Evolutionary conservation across 2,113 vertebrate genomes (phyloP), one percentile per base, ranked within the genome.

Genomic region (Rutilus rutilus): DNA sequence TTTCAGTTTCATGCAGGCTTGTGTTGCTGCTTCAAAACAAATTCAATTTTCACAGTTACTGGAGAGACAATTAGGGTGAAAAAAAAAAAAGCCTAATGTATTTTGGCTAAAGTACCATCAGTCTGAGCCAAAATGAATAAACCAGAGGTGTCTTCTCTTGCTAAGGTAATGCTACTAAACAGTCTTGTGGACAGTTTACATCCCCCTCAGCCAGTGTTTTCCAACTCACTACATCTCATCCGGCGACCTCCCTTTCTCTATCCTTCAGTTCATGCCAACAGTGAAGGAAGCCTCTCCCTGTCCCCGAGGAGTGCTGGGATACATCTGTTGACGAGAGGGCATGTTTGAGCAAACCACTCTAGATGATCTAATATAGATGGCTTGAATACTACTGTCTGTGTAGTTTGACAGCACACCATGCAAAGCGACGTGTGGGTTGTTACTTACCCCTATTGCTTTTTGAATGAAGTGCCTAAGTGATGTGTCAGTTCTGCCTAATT

Each of bases 161-260:
- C 36, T 47, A 52, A 54, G 3, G 25, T 62, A 85, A 64, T 50
- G 62, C 25, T 67, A 47, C 21, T 14, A 50, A 82, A 23, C 9
- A 52, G 11, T 60, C 25, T 52, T 11, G 39, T 82, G 84, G 60
- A 60, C 52, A 45, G 21, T 84, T 67, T 9, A 76, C 69, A 12
- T 27, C 59, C 21, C 45, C 23, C 25, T 33, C 57, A 57, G 14
- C 27, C 25, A 47, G 12, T 71, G 64, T 88, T 84, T 86, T 84
- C 54, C 76, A 80, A 30, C 71, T 50, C 81, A 64, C 17, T 79
- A 82, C 33, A 50, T 74, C 79, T 74, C 36, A 74, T 64, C 64
- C 36, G 71, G 21, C 60, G 76, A 86, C 19, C 47, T 25, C 25
- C 14, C 54, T 50, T 80, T 17, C 30, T 25, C 59, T 52, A 67